Evolutionary conservation across 2,113 vertebrate species (phyloP).

Genomic region (Apodemus sylvaticus): DNA sequence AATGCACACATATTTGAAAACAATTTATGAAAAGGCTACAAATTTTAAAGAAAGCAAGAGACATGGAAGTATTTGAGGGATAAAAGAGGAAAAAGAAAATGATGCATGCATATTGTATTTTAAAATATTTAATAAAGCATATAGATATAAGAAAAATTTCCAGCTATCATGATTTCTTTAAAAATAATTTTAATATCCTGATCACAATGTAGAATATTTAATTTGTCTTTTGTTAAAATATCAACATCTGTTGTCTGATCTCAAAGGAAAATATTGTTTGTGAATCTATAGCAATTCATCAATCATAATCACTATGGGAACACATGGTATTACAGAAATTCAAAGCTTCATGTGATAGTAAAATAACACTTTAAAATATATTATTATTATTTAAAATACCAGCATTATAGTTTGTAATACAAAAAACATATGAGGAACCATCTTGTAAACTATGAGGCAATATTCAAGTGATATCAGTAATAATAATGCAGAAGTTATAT

Average conservation of each 20-base stretch:
- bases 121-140: not conserved
- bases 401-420: not conserved
- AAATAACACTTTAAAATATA: conserved; percentile 40
- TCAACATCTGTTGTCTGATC: conserved; percentile 61
- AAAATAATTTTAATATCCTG: conserved; percentile 36
- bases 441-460: conserved; percentile 44
- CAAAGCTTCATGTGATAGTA: conserved; percentile 55
- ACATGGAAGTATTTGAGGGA: not conserved
- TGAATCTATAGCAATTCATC: conserved; percentile 74
- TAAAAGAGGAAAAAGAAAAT: not conserved
- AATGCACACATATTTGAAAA: not conserved
- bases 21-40: not conserved
- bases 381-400: conserved; percentile 21
- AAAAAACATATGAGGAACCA: conserved; percentile 26
- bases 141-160: not conserved
- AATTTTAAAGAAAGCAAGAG: not conserved
- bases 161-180: not conserved
- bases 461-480: conserved; percentile 33
- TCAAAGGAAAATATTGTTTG: conserved; percentile 75
- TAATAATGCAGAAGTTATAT: not conserved
- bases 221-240: conserved; percentile 72
- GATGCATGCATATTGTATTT: not conserved
- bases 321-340: conserved; percentile 69
- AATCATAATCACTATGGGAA: conserved; percentile 82
- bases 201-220: conserved; percentile 66